Conservation (phyloP, 2,113 vertebrate genomes). For the Acanthisitta chloris region DNA sequence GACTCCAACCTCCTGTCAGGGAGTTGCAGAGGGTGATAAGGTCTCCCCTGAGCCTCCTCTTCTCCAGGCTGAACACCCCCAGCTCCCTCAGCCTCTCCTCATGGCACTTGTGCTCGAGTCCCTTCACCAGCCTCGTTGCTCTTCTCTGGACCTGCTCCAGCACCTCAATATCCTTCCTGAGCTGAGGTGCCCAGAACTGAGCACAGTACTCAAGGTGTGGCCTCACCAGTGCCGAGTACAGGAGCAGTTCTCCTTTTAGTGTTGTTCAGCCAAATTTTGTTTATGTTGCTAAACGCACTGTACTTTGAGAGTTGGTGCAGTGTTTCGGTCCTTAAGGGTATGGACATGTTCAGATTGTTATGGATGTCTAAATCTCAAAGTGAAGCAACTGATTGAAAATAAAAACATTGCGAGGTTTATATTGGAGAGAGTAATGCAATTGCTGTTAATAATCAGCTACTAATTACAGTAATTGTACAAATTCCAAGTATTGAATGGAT, state of each 20-base stretch:
- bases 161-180: too few relatives aligned
- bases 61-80: too few relatives aligned
- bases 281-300: not conserved
- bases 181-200: too few relatives aligned
- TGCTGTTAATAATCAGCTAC: not conserved
- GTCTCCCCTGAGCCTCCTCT: too few relatives aligned
- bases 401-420: not conserved
- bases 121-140: too few relatives aligned
- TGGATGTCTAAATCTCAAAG: not conserved
- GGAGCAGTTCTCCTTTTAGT: too few relatives aligned
- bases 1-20: too few relatives aligned
- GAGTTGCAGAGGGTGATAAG: too few relatives aligned
- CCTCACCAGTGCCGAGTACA: not conserved
- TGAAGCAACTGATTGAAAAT: not conserved
- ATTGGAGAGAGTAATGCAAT: not conserved
- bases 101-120: too few relatives aligned
- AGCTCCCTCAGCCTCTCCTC: too few relatives aligned
- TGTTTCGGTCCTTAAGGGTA: not conserved
- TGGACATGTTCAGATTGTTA: not conserved
- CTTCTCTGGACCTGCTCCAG: too few relatives aligned
- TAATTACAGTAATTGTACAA: not conserved
- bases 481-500: not conserved
- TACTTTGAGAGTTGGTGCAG: not conserved
- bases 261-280: not conserved
- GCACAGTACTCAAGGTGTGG: rapidly evolving